These are phyloP conservation scores for Shargacucullia verbasci DNA, from an alignment of 2,888 invertebrate species.

Conservation along the genomic window DNA sequence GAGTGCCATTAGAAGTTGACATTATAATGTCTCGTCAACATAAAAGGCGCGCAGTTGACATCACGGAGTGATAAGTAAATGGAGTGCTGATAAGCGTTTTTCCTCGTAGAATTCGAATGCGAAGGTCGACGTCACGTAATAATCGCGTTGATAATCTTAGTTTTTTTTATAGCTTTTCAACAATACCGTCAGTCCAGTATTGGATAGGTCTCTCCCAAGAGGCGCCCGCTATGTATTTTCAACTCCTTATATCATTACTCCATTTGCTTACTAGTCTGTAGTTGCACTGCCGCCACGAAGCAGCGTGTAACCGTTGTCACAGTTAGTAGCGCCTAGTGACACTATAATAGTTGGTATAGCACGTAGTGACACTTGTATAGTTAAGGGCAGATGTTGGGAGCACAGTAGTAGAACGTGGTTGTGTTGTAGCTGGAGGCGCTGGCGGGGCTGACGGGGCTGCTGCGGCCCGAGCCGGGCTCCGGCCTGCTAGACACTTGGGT, in stretches of 20 bases:
- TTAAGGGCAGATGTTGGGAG: conserved; percentile 27
- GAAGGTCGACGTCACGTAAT: not conserved
- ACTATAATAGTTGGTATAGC: too few species aligned
- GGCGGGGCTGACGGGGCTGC: conserved; percentile 86
- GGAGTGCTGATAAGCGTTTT: conserved; percentile 1
- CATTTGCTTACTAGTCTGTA: conserved; percentile 16
- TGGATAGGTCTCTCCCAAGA: too few species aligned
- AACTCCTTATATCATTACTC: not conserved
- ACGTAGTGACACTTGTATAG: conserved; percentile 2
- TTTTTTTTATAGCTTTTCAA: too few species aligned
- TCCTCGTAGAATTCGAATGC: not conserved
- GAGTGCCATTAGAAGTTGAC: too few species aligned
- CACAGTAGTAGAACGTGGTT: conserved; percentile 68
- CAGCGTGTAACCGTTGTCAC: not conserved
- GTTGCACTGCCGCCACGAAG: conserved; percentile 7
- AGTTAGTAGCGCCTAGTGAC: too few species aligned
- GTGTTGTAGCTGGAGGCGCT: conserved; percentile 89
- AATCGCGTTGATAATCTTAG: too few species aligned
- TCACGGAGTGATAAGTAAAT: conserved; percentile 1
- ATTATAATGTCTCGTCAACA: too few species aligned
- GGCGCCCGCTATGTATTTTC: too few species aligned
- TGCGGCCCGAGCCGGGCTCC: conserved; percentile 85
- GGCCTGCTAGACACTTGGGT: conserved; percentile 89
- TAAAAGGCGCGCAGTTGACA: conserved; percentile 2
- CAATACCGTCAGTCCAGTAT: too few species aligned